Evolutionary conservation across 2,797 vertebrate genomes (phyloP), one percentile per base, ranked within the genome.

Genomic region (Sphenodon punctatus): DNA sequence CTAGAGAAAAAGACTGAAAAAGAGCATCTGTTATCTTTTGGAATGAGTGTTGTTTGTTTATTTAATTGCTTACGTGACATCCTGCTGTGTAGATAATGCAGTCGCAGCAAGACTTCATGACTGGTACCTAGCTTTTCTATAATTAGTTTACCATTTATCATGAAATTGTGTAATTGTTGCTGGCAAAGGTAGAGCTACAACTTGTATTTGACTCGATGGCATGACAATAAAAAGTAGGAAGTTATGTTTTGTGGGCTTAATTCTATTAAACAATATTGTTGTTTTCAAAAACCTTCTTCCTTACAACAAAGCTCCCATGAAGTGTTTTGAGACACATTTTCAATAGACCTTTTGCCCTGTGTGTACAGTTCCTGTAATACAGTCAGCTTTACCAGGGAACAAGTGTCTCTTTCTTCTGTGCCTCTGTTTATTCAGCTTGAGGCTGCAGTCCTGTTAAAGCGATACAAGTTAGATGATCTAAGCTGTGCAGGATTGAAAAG

Each of bases 321-420:
- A 87, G 72, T 87, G 53, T 80, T 93, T 82, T 69, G 79, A 89
- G 86, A 64, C 46, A 76, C 22, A 8, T 86, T 92, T 84, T 91
- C 90, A 92, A 88, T 87, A 78, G 76, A 81, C 73, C 63, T 87
- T 90, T 90, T 89, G 63, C 80, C 80, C 67, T 77, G 85, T 76
- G 86, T 76, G 72, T 89, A 79, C 45, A 71, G 70, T 86, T 90
- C 69, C 84, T 90, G 67, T 86, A 75, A 63, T 68, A 53, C 84
- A 74, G 80, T 76, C 77, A 67, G 76, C 88, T 91, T 94, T 82
- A 83, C 73, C 27, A 61, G 78, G 59, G 67, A 94, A 94, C 92
- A 95, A 94, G 87, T 87, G 88, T 86, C 67, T 85, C 89, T 93
- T 94, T 95, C 82, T 93, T 94, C 80, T 73, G 15, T 25, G 15